Percentiles rank a stretch among this genome's conserved stretches.
Conservation (phyloP, 2,888 invertebrate species). For the Ceramica pisi region DNA sequence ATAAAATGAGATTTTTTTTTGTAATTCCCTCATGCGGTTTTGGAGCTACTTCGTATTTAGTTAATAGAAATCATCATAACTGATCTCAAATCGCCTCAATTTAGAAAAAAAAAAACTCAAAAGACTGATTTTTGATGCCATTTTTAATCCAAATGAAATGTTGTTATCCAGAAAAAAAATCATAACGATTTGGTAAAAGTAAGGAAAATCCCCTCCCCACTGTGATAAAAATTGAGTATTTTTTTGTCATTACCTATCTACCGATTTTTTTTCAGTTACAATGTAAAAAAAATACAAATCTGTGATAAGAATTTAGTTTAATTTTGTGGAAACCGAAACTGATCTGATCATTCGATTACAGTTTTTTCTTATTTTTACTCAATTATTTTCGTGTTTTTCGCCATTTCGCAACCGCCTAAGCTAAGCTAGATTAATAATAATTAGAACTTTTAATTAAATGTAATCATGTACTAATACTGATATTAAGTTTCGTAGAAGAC, state of each 20-base stretch:
- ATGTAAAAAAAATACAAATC: constrained; percentile 19
- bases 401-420: constrained; percentile 63
- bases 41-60: constrained; percentile 46
- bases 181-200: constrained; percentile 59
- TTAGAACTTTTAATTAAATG: constrained; percentile 32
- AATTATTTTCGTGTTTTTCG: constrained; percentile 42
- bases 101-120: constrained; percentile 56
- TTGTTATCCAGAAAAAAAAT: constrained; percentile 45
- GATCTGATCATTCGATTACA: not conserved
- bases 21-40: constrained; percentile 4
- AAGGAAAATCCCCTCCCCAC: constrained; percentile 41
- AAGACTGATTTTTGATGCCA: constrained; percentile 73
- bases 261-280: not conserved
- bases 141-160: constrained; percentile 61
- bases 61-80: constrained; percentile 54
- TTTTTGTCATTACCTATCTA: constrained; percentile 13
- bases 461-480: constrained; percentile 43
- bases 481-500: constrained; percentile 47
- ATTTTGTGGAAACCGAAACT: constrained; percentile 19
- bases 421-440: constrained; percentile 43
- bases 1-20: too few relatives aligned
- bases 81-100: constrained; percentile 71
- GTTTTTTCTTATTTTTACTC: constrained; percentile 62
- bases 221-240: constrained; percentile 49
- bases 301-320: constrained; percentile 58